Conservation (phyloP, 2,888 invertebrate species). For the Cataglyphis cursor region DNA sequence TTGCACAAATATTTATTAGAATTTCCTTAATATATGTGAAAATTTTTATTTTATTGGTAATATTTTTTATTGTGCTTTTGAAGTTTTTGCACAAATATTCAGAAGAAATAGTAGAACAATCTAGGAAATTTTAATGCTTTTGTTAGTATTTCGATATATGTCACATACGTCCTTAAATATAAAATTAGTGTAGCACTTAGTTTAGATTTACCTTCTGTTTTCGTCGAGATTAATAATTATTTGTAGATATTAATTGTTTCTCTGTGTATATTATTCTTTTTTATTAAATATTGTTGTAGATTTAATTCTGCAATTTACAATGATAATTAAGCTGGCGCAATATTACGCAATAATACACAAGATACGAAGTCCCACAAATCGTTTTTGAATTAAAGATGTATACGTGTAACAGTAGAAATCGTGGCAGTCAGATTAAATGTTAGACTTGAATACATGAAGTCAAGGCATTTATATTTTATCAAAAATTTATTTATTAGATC, state of each 20-base stretch:
- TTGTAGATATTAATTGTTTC: slow-evolving; percentile 23
- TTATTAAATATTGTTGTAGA: background rate
- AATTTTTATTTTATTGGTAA: too few relatives aligned
- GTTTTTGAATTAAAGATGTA: slow-evolving; percentile 13
- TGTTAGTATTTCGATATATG: too few relatives aligned
- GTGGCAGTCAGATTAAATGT: slow-evolving; percentile 14
- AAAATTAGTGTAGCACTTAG: background rate
- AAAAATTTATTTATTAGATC: background rate
- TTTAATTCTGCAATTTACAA: slow-evolving; percentile 1
- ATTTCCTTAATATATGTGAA: too few relatives aligned
- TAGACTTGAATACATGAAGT: background rate
- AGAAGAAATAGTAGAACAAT: too few relatives aligned
- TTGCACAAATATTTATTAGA: too few relatives aligned
- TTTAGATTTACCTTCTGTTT: background rate
- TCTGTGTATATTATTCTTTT: background rate
- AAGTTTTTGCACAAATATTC: too few relatives aligned
- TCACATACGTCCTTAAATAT: background rate
- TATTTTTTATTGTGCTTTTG: too few relatives aligned
- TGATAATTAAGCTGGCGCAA: background rate
- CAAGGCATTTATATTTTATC: background rate
- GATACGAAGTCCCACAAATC: background rate
- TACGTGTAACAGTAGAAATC: slow-evolving; percentile 23
- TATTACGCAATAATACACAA: background rate
- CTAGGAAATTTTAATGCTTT: too few relatives aligned
- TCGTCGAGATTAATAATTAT: slow-evolving; percentile 18